phyloP scores from a whole-genome alignment of 2,888 invertebrate genomes.

The Cyclophora punctaria region DNA sequence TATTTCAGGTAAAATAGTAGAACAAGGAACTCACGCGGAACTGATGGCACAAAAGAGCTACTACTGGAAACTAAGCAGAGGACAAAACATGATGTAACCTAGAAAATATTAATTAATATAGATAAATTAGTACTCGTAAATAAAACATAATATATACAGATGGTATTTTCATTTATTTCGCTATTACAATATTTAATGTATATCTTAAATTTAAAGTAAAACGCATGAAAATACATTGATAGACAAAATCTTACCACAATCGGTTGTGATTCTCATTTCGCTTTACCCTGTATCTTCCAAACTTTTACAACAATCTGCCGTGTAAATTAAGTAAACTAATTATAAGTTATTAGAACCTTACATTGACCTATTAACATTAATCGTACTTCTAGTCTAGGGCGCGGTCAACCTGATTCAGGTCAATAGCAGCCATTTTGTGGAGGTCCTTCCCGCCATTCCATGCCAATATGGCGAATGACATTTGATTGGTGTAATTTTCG shows the following conservation, averaged over 20 bases:
- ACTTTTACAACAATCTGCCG: neutral
- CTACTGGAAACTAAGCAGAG: conserved; percentile 78
- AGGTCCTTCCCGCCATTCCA: too few species aligned
- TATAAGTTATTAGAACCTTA: too few species aligned
- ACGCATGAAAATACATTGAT: neutral
- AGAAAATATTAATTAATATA: too few species aligned
- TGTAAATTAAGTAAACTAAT: too few species aligned
- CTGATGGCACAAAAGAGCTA: conserved; percentile 77
- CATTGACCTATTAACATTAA: too few species aligned
- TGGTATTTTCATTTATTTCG: conserved; percentile 2
- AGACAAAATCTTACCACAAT: conserved; percentile 7
- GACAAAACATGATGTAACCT: conserved; percentile 33
- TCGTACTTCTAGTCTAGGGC: too few species aligned
- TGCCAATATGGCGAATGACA: too few species aligned
- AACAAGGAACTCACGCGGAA: conserved; percentile 83
- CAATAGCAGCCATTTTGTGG: too few species aligned
- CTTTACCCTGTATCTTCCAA: conserved; percentile 10
- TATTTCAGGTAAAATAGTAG: conserved; percentile 79
- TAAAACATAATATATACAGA: neutral
- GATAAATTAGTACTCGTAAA: neutral
- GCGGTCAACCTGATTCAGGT: too few species aligned
- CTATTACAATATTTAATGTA: neutral
- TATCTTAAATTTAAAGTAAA: too few species aligned
- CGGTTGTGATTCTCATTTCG: conserved; percentile 8
- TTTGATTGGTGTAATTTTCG: too few species aligned